Conservation (phyloP, 92 coral and sea anemone genomes). For the Pocillopora meandrina region DNA sequence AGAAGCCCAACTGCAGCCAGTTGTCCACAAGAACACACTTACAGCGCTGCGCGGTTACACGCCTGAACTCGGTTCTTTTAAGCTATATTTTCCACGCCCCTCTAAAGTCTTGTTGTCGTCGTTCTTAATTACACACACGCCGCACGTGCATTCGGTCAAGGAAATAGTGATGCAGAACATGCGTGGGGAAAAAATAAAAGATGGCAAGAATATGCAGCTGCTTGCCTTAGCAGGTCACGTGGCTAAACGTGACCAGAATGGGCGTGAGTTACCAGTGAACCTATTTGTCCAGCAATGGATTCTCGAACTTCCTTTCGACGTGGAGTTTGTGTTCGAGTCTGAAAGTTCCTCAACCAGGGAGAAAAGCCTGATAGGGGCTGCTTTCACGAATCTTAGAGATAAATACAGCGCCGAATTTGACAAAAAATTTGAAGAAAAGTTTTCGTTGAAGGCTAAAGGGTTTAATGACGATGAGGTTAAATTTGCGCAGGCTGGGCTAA, state of each 20-base stretch:
- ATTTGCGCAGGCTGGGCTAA: constrained; percentile 91
- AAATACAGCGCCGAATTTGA: constrained; percentile 75
- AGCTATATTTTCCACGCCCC: constrained; percentile 71
- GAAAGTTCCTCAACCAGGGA: constrained; percentile 64
- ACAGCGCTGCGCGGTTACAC: constrained; percentile 76
- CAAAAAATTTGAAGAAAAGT: constrained; percentile 88
- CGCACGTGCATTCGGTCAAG: constrained; percentile 88
- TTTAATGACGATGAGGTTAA: constrained; percentile 68
- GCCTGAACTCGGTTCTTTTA: constrained; percentile 89
- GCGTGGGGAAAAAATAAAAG: constrained; percentile 61
- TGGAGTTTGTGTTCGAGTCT: constrained; percentile 89
- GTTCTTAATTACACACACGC: constrained; percentile 83
- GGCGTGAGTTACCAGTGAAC: constrained; percentile 78
- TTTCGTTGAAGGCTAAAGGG: constrained; percentile 74
- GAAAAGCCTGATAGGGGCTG: constrained; percentile 66
- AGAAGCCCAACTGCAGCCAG: constrained; percentile 62
- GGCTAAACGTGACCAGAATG: constrained; percentile 67
- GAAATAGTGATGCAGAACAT: constrained; percentile 82
- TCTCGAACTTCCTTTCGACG: constrained; percentile 86
- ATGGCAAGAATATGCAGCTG: constrained; percentile 60
- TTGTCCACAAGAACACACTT: constrained; percentile 58
- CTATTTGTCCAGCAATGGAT: constrained; percentile 83
- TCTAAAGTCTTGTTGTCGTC: constrained; percentile 60
- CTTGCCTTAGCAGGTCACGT: constrained; percentile 78
- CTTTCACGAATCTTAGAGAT: constrained; percentile 67